Evolutionary conservation across 2,113 vertebrate species (phyloP).

Genomic region (Halcyon malimbica): DNA sequence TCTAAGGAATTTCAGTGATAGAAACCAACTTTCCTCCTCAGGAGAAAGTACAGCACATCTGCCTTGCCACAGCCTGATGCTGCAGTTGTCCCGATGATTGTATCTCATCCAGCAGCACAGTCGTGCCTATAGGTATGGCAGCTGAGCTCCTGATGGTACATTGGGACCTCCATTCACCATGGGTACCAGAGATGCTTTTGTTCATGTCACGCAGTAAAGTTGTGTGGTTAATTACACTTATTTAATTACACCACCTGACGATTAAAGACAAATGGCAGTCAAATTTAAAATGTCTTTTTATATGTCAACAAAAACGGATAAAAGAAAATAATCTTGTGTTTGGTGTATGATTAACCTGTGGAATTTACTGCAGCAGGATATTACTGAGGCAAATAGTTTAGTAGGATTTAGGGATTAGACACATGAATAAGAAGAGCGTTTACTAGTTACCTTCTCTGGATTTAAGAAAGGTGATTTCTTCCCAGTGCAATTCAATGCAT

Average conservation of each 20-base stretch:
- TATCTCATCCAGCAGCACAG: background rate
- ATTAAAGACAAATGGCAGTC: background rate
- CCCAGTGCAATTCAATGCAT: accelerated
- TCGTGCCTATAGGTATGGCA: background rate
- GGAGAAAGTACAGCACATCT: background rate
- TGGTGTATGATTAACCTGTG: conserved; percentile 71
- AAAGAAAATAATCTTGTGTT: conserved; percentile 52
- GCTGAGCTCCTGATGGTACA: background rate
- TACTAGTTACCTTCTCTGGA: background rate
- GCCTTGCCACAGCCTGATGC: background rate
- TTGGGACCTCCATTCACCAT: background rate
- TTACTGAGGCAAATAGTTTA: conserved; percentile 59
- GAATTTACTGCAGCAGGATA: conserved; percentile 71
- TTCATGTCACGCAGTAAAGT: too few relatives aligned
- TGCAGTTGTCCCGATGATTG: background rate
- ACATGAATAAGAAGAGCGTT: conserved; percentile 41
- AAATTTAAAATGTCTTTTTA: background rate
- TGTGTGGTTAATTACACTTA: background rate
- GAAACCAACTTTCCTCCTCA: background rate
- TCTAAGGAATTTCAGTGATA: conserved; percentile 15
- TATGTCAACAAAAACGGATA: conserved; percentile 28
- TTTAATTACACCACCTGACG: background rate
- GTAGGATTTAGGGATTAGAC: conserved; percentile 68
- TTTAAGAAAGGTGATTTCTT: conserved; percentile 36
- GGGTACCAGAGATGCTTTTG: background rate